Evolutionary conservation across 1,140 invertebrate genomes (phyloP).

Genomic region (Pentalonia nigronervosa): DNA sequence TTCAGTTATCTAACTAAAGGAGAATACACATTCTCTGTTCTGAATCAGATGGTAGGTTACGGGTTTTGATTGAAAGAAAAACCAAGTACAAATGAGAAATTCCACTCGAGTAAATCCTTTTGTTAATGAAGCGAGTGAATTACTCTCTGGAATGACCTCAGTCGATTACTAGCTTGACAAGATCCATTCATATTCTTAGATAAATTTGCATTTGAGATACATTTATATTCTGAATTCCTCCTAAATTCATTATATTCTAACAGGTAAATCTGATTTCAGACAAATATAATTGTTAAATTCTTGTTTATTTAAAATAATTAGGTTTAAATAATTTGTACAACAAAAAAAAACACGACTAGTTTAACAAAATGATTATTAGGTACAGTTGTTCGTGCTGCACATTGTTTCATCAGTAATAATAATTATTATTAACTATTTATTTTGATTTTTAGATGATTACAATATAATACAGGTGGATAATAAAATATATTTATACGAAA

Average conservation of each 20-base stretch:
- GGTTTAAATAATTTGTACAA: too few relatives aligned
- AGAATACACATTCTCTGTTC: not conserved
- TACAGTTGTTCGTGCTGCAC: not conserved
- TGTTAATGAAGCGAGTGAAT: not conserved
- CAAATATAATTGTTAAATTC: not conserved
- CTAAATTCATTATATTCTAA: not conserved
- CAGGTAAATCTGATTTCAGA: not conserved
- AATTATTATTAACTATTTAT: not conserved
- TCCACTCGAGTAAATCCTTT: slow-evolving; percentile 23
- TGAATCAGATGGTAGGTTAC: not conserved
- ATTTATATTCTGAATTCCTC: not conserved
- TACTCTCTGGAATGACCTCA: slow-evolving; percentile 24
- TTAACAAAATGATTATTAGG: not conserved
- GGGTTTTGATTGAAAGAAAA: not conserved
- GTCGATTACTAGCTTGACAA: slow-evolving; percentile 33
- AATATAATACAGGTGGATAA: not conserved
- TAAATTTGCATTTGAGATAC: not conserved
- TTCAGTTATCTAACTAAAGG: not conserved
- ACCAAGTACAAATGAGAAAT: not conserved
- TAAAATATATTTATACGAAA: not conserved
- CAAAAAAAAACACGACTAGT: too few relatives aligned
- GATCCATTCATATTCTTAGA: slow-evolving; percentile 11
- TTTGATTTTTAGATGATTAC: not conserved
- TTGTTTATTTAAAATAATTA: not conserved
- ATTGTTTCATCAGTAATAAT: not conserved